A percentile compares a stretch with the other conserved stretches of the same genome.
Evolutionary conservation across 2,888 invertebrate species (phyloP).

Genomic region (Microctonus hyperodae): DNA sequence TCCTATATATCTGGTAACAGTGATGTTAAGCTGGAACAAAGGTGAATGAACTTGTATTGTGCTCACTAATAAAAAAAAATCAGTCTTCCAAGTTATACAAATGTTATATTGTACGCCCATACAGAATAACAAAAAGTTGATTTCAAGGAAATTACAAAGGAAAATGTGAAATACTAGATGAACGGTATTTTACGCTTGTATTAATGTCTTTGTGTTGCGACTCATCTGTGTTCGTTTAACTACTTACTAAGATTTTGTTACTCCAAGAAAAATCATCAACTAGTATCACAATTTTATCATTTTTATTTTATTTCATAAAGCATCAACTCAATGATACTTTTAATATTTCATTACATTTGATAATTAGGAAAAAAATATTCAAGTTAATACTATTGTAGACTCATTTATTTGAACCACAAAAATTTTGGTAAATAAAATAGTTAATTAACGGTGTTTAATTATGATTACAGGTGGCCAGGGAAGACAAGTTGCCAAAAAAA

Average conservation of each 20-base stretch:
- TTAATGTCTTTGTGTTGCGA: constrained; percentile 20
- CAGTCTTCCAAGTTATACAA: background rate
- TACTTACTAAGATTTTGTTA: background rate
- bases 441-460: constrained; percentile 23
- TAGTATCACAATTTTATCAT: background rate
- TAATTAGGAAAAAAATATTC: too few relatives aligned
- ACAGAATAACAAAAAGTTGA: background rate
- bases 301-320: background rate
- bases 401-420: background rate
- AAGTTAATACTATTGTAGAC: background rate
- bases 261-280: background rate
- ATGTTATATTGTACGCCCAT: too few relatives aligned
- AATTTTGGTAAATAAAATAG: constrained; percentile 4
- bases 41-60: background rate
- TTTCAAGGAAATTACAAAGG: background rate
- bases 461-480: constrained; percentile 68
- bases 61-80: background rate
- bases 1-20: background rate
- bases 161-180: background rate
- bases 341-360: background rate
- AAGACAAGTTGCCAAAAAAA: constrained; percentile 75
- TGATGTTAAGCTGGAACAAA: background rate
- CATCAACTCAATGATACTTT: background rate
- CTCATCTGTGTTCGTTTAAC: background rate
- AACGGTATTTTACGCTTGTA: background rate